Evolutionary conservation across 2,113 vertebrate species (phyloP), one percentile per base, ranked within the genome.

Genomic region (Pygoscelis adeliae): DNA sequence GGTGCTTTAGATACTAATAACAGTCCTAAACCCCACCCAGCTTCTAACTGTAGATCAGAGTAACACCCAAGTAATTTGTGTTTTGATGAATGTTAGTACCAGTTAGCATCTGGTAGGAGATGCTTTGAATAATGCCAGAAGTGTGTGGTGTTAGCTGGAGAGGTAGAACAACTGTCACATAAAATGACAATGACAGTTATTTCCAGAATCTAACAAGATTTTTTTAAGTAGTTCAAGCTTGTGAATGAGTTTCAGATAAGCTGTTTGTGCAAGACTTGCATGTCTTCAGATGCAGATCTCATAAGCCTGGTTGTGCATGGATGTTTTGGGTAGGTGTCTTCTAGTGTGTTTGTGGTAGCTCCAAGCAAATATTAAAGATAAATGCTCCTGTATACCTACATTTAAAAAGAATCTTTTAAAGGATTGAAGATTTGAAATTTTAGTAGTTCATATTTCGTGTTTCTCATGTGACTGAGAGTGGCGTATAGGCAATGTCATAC

Each of bases 361-460:
- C 30, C 16, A 20, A 40, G 16, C 18, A 15, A 67, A 52, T 22
- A 15, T 17, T 47, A 9, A 44, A 44, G 36, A 10, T 4, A 55
- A 53, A 32, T 38, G 6, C 8, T 67, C 47, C 36, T 44, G 10
- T 36, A 1, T 3, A 15, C 17, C 25, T 77, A 15, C 17, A 7
- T 32, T 32, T 61, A 1, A 17, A 71, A 25, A 26, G 1, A 19
- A 26, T 27, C 11, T 42, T 20, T 27, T 13, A 19, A 44, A 52
- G 32, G 10, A 36, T 32, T 10, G 46, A 11, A 42, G 34, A 11
- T 32, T 0, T 17, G 52, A 13, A 9, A 20, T 12, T 7, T n/a
- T 27, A 5, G 0, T 12, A 9, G 22, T 5, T 78, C 5, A 0
- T 9, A 13, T 26, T 53, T 73, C 10, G 1, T 6, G 3, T 50